Percentiles rank a stretch among this genome's conserved stretches.
Evolutionary conservation across 1,140 invertebrate species (phyloP).

Genomic region (Dinothrombium tinctorium): DNA sequence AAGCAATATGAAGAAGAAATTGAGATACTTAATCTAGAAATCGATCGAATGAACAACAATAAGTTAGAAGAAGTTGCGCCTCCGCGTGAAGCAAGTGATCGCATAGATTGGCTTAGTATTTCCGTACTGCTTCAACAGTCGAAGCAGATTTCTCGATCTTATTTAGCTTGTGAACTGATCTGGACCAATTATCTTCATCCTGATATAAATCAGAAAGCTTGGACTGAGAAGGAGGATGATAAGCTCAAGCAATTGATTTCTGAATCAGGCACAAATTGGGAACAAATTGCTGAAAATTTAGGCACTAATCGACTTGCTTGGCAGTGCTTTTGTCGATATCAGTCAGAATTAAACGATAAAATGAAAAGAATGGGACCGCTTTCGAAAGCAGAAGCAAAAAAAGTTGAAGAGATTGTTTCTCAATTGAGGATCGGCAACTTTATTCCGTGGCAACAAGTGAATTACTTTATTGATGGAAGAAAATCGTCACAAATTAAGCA

Average conservation of each 20-base stretch:
- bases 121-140: too few relatives aligned
- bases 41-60: conserved; percentile 2
- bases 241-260: conserved; percentile 5
- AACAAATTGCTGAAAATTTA: conserved; percentile 7
- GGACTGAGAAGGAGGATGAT: conserved; percentile 11
- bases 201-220: conserved; percentile 5
- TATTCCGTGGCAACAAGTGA: conserved; percentile 12
- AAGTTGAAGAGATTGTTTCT: conserved; percentile 4
- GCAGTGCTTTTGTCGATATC: conserved; percentile 12
- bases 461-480: conserved; percentile 5
- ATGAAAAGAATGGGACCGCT: conserved; percentile 3
- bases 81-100: conserved; percentile 1
- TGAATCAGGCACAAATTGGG: conserved; percentile 5
- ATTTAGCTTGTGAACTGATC: conserved; percentile 7
- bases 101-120: conserved; percentile 8
- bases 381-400: conserved; percentile 2
- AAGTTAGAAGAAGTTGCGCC: neutral
- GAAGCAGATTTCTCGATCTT: neutral
- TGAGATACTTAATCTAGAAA: neutral
- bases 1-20: too few relatives aligned
- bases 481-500: conserved; percentile 7
- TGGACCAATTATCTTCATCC: conserved; percentile 13
- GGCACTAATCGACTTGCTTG: conserved; percentile 9
- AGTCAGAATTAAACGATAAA: conserved; percentile 3
- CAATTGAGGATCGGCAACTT: neutral